Percentiles rank a stretch among this genome's conserved stretches.
Conservation (phyloP, 2,797 vertebrate species). For the Sebastes iracundus region DNA sequence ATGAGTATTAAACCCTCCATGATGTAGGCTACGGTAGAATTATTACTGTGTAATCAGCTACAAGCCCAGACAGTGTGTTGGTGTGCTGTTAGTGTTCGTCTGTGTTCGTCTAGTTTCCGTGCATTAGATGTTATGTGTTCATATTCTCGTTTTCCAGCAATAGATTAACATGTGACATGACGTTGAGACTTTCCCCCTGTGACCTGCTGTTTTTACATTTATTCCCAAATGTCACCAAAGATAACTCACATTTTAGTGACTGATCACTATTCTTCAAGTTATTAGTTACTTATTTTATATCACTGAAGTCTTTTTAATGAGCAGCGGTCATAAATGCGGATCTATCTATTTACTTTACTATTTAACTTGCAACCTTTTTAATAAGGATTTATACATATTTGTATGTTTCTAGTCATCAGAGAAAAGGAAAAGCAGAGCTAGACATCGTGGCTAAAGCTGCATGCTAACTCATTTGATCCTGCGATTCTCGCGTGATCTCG, state of each 20-base stretch:
- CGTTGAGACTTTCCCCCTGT: background rate
- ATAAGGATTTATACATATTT: background rate
- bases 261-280: background rate
- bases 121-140: slow-evolving; percentile 22
- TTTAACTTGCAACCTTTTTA: background rate
- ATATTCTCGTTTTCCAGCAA: background rate
- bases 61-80: slow-evolving; percentile 6
- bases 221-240: slow-evolving; percentile 4
- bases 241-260: background rate
- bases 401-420: background rate
- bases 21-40: background rate
- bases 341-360: no score
- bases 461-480: no score
- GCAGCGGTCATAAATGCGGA: background rate
- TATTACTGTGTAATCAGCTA: slow-evolving; percentile 19
- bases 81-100: slow-evolving; percentile 7
- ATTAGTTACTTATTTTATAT: background rate
- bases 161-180: slow-evolving; percentile 29
- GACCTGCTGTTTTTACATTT: slow-evolving; percentile 42
- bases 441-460: no score
- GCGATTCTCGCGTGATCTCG: no score
- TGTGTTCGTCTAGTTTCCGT: slow-evolving; percentile 16
- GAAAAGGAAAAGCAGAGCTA: background rate
- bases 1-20: background rate
- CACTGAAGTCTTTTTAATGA: background rate